Evolutionary conservation across 2,888 invertebrate species (phyloP), one percentile per base, ranked within the genome.

Genomic region (Drosophila lacicola): DNA sequence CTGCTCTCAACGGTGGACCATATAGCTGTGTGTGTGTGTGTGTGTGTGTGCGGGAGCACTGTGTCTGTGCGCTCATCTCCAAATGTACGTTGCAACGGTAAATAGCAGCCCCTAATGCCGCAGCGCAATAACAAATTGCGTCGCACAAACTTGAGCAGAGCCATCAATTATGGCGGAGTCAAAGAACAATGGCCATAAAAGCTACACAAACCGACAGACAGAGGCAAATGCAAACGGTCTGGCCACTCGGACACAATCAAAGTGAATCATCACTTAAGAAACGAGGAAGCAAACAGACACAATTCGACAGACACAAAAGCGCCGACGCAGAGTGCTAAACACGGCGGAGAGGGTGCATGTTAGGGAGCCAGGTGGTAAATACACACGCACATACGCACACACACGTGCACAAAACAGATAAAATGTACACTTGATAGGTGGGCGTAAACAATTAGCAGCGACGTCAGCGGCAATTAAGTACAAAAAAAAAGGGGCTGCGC

Each of bases 371-470:
- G 78, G 51, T 78, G 58, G 45, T 72, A 36, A 56, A 14, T 21
- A 19, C 60, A 49, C 45, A 49, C 33, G 47, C 21, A n/a, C 33
- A 1, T 29, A 44, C n/a, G 42, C 42, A 56, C 19, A 42, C 62
- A 54, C 42, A 37, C 41, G 45, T 25, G 9, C 51, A 42, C 19
- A 64, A n/a, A 49, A 41, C 44, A 74, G 42, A 78, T 70, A 65
- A 78, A 74, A 64, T 45, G 64, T 44, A 58, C 58, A 69, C 60
- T 71, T 67, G 14, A 65, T 70, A 61, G 67, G 86, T 80, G 83
- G 82, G 82, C 86, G 83, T 83, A 86, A 82, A 82, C 83, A 83
- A 82, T 85, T 72, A 80, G 58, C 80, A 63, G 63, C 57, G 51
- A 72, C 70, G 63, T 47, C 57, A 60, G 61, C 46, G 21, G 50